Percentiles rank a stretch among this genome's conserved stretches.
These are phyloP conservation scores for Cheirogaleus major DNA, from an alignment of 2,797 vertebrate genomes.

Conservation along the genomic window DNA sequence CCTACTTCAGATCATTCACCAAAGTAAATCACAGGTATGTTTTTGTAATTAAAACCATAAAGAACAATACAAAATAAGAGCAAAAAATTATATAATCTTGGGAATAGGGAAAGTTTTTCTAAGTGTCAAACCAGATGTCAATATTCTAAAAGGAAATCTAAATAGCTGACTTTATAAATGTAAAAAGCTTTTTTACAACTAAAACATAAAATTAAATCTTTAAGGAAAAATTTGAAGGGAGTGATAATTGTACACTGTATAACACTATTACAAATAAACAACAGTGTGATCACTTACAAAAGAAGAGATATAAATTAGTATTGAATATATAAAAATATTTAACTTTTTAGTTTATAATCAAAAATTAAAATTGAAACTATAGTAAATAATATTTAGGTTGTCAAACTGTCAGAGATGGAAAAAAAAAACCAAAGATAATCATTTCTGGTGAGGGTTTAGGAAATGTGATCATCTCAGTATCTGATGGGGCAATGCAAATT, in stretches of 20 bases:
- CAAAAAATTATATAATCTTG: background rate
- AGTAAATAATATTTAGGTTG: background rate
- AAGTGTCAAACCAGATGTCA: background rate
- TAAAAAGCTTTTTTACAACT: background rate
- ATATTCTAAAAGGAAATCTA: background rate
- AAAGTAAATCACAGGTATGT: background rate
- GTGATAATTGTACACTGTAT: background rate
- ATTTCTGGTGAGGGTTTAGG: background rate
- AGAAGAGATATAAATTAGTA: background rate
- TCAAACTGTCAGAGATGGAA: conserved; percentile 12
- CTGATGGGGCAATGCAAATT: conserved; percentile 32
- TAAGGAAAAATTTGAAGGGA: background rate
- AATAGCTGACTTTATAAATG: background rate
- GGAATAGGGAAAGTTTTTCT: background rate
- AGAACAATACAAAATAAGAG: background rate
- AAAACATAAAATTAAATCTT: background rate
- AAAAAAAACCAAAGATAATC: background rate
- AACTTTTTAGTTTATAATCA: background rate
- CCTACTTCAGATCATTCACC: background rate
- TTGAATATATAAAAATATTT: background rate
- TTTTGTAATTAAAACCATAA: background rate
- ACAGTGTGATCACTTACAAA: background rate
- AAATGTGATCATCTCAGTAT: conserved; percentile 16
- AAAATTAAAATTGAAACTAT: conserved; percentile 14
- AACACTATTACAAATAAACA: background rate